Base-by-base conservation (phyloP, 2,797 vertebrate genomes). In the Cyprinella venusta region DNA sequence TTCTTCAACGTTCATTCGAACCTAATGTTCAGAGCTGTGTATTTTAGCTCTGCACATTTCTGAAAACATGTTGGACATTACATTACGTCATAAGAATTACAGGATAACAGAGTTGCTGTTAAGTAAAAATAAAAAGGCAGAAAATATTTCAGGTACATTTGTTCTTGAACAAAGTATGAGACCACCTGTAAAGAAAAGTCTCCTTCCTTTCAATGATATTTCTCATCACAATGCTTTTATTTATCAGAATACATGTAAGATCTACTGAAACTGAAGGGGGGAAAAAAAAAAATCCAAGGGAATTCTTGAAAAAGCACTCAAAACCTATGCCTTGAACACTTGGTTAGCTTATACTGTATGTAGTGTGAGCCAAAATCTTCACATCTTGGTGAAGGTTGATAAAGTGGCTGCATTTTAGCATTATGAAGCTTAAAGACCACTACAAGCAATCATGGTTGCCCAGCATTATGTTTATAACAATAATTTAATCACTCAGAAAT, bases 211-310 rank as follows among this genome's bases (percentile, higher is more conserved):
- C 64, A 64, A 64, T 82, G 48, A 52, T 48, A 77, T 65, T 82
- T 87, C 74, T 86, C 42, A 79, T 63, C 50, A 84, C 80, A 85
- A 87, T 82, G 82, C 83, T 85, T 89, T 89, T 89, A 89, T 89
- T 89, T 81, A 36, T 76, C 77, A 78, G 56, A 74, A 68, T 79
- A 88, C 88, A 88, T 33, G 40, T 68, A 30, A 81, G 18, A 83
- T 74, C 18, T 64, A 42, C 48, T 71, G 71, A 52, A 38, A 59
- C 59, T 16, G 65, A 76, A 76, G 68, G 30, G 10, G 33, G 1
- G 42, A 0, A 0, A 65, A n/a, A 76, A 80, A 76, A 38, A 78
- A 75, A 26, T 1, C 21, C 36, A 50, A 50, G 30, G 21, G 30
- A 61, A 63, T 67, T 64, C 5, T 71, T 59, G 74, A 80, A 80